phyloP scores from a whole-genome alignment of 1,140 invertebrate species.

The Galendromus occidentalis region DNA sequence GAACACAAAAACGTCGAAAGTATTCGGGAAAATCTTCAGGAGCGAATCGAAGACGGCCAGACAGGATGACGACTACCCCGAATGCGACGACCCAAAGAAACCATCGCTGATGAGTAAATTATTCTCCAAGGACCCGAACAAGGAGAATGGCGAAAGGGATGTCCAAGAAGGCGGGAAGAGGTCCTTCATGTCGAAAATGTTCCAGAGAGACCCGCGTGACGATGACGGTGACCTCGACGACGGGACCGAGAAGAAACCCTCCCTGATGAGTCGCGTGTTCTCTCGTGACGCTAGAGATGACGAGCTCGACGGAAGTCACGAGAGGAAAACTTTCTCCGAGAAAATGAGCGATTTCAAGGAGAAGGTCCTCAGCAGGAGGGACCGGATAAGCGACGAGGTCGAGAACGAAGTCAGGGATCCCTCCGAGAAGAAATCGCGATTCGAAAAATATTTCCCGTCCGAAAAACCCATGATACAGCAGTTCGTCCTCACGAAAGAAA shows the following conservation, averaged over 20 bases:
- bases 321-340: not conserved
- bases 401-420: not conserved
- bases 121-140: not conserved
- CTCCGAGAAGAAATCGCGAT: not conserved
- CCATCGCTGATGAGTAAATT: not conserved
- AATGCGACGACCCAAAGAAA: not conserved
- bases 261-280: not conserved
- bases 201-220: not conserved
- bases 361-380: not conserved
- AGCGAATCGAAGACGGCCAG: not conserved
- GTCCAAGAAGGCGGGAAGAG: not conserved
- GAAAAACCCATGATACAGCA: conserved; percentile 6
- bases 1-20: not conserved
- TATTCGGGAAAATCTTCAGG: not conserved
- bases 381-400: not conserved
- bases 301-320: not conserved
- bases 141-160: not conserved
- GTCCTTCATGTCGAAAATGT: conserved; percentile 1
- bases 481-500: conserved; percentile 5
- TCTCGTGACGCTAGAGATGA: not conserved
- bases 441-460: not conserved
- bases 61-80: not conserved
- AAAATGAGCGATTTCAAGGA: not conserved
- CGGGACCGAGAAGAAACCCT: not conserved
- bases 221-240: not conserved